Base-by-base conservation (phyloP, 1,140 invertebrate genomes). In the Argopecten irradians region DNA sequence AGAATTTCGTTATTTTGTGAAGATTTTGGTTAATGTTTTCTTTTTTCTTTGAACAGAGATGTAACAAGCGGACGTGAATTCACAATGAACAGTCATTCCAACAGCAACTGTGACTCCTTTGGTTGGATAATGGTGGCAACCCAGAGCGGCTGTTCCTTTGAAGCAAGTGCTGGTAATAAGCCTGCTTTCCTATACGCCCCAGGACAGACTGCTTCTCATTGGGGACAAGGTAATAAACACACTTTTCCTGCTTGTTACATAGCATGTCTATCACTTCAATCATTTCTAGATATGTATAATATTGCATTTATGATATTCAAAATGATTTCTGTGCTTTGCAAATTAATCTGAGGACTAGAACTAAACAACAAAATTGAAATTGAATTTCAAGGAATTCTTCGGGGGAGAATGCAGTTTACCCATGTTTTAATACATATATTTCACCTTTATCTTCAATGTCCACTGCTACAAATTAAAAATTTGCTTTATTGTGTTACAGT, bases 51-150 rank as follows among this genome's bases (percentile, higher is more conserved):
- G 86, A 91, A 28, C 90, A 92, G 93, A 19, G 91, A 93, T 85
- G 32, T 84, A 34, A 43, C 89, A 5, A 90, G 86, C 36, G 92
- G 93, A 1, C 91, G 91, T 39, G 89, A 93, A 85, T 93, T 94
- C 86, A 88, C 89, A 39, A 89, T 91, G 90, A 93, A 88, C 85
- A 90, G 91, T 16, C 34, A 86, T 11, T 88, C 87, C n/a, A 91
- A 88, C 28, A 41, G 39, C 36, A 87, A 91, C 16, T 93, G 92
- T 87, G 90, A 92, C 82, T 39, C 85, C 1, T 83, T 88, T 9
- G 93, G 93, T 71, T 93, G 93, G 93, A 92, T 94, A 55, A 93
- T 93, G 92, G 90, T 93, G 22, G 89, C 92, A 84, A 93, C 92
- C 1, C 88, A 92, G 83, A 89, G 89, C 71, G 90, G 86, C 34